Percentiles rank a stretch among this genome's conserved stretches.
Evolutionary conservation across 2,797 vertebrate species (phyloP).

Genomic region (Phalanger gymnotis): DNA sequence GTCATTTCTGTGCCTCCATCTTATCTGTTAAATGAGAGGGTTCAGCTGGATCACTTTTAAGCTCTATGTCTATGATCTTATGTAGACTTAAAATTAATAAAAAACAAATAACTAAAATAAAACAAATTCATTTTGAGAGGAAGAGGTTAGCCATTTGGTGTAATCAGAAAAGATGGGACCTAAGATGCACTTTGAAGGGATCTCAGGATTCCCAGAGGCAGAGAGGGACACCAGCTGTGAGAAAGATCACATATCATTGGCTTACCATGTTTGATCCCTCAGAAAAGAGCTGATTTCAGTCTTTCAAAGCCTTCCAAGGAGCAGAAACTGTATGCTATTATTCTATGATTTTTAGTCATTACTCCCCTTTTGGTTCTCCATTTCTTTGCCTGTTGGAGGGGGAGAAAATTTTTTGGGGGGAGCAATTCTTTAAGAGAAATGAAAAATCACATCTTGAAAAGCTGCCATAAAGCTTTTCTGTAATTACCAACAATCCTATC

Average conservation of each 20-base stretch:
- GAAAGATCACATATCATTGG: neutral
- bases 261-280: neutral
- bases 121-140: neutral
- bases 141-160: neutral
- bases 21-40: neutral
- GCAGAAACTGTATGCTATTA: neutral
- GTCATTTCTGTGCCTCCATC: neutral
- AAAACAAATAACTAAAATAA: neutral
- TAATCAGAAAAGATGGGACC: neutral
- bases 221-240: neutral
- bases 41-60: neutral
- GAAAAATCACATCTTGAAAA: conserved; percentile 54
- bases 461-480: conserved; percentile 34
- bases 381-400: neutral
- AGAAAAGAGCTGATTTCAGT: neutral
- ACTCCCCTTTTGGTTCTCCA: neutral
- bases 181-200: neutral
- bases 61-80: neutral
- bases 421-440: conserved; percentile 43
- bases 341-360: neutral
- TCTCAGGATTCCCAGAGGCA: neutral
- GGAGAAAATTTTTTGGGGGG: neutral
- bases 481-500: conserved; percentile 47
- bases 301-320: neutral
- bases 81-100: neutral